Evolutionary conservation across 2,797 vertebrate species (phyloP), one percentile per base, ranked within the genome.

Genomic region (Rhincodon typus): DNA sequence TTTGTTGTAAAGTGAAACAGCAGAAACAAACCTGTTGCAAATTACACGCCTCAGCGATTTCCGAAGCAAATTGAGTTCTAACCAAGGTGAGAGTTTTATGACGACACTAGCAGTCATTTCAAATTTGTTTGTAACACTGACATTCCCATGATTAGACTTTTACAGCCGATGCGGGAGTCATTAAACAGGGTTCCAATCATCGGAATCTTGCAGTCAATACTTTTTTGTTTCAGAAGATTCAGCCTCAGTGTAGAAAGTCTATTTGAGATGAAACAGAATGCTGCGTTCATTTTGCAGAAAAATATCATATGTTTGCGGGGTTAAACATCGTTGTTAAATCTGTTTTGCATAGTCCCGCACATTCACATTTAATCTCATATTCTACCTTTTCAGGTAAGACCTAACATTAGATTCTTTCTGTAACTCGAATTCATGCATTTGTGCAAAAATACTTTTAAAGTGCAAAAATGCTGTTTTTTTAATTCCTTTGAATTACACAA

Each of bases 61-160:
- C 94, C 57, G 30, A 25, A 72, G 94, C 94, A 95, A 77, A 95
- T 77, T 57, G 94, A 77, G 94, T 95, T 77, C 94, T 72, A 95
- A 95, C 70, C 8, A 77, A 95, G 70, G 94, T 95, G 94, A 46
- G 93, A 95, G 69, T 77, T 95, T 95, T 95, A 95, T 95, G 94
- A 77, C 70, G 70, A 72, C 69, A 53, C 94, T 57, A 50, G 74
- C 94, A 46, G 93, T 94, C 72, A 67, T 94, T 94, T 74, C 69
- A 77, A 95, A 95, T 95, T 74, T 95, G 94, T 95, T 95, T 74
- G 69, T 57, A 95, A 95, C 70, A 57, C 70, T 50, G 94, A n/a
- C 69, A 57, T 95, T 74, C 46, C 50, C 70, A 57, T 95, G 50
- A 95, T 77, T 95, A 95, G 94, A 95, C 70, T 77, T 94, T 95